phyloP scores from a whole-genome alignment of 2,888 invertebrate species.

The Caenorhabditis drosophilae region DNA sequence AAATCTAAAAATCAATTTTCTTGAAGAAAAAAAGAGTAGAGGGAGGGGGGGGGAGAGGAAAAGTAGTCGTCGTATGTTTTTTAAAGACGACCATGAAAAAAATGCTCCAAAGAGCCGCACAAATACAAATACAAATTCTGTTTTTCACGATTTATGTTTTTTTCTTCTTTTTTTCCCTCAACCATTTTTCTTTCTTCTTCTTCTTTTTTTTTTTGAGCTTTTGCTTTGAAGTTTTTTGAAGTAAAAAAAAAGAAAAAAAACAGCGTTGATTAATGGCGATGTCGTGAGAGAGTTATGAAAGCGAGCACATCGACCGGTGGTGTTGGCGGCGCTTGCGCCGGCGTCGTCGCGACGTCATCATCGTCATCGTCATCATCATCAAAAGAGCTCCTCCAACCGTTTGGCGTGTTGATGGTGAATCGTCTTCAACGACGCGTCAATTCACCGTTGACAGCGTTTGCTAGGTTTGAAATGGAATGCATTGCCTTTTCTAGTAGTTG shows the following conservation, averaged over 20 bases:
- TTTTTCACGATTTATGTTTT: too few relatives aligned
- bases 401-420: constrained; percentile 42
- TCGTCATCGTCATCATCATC: neutral
- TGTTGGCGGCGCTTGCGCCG: neutral
- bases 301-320: too few relatives aligned
- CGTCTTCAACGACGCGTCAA: constrained; percentile 30
- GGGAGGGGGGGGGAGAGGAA: too few relatives aligned
- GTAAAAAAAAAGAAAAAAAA: constrained; percentile 6
- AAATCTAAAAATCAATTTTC: too few relatives aligned
- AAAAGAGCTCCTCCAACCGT: constrained; percentile 39
- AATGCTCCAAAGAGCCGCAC: too few relatives aligned
- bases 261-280: neutral
- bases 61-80: too few relatives aligned
- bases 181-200: too few relatives aligned
- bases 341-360: neutral
- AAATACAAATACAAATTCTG: too few relatives aligned
- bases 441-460: constrained; percentile 37
- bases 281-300: constrained; percentile 1
- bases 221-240: constrained; percentile 2
- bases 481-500: too few relatives aligned
- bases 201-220: neutral
- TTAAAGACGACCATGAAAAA: too few relatives aligned
- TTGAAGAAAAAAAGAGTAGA: too few relatives aligned
- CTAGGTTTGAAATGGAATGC: constrained; percentile 41
- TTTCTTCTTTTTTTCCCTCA: neutral